phyloP scores from a whole-genome alignment of 2,888 invertebrate genomes.

The Elegia similella region DNA sequence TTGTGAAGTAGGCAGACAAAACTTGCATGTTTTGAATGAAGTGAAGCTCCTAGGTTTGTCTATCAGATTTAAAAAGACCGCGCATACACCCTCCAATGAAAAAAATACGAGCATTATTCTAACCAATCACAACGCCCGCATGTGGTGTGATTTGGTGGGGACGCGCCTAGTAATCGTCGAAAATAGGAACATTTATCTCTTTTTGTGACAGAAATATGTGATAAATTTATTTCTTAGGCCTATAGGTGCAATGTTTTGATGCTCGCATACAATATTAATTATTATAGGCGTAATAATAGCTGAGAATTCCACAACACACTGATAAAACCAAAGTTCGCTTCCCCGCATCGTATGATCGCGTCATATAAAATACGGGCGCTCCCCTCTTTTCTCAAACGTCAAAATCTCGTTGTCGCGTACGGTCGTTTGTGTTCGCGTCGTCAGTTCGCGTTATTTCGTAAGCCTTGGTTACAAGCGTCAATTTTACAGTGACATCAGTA shows the following conservation, averaged over 20 bases:
- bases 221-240: conserved; percentile 30
- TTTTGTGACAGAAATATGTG: conserved; percentile 46
- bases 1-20: no score
- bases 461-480: conserved; percentile 59
- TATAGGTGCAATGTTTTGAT: conserved; percentile 27
- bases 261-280: conserved; percentile 32
- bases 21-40: no score
- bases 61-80: conserved; percentile 47
- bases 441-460: conserved; percentile 62
- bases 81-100: conserved; percentile 54
- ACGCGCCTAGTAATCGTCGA: conserved; percentile 49
- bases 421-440: conserved; percentile 50
- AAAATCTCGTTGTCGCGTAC: conserved; percentile 57
- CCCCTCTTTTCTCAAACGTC: conserved; percentile 74
- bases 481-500: conserved; percentile 59
- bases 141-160: conserved; percentile 77
- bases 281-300: conserved; percentile 38
- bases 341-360: conserved; percentile 76
- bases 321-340: conserved; percentile 62
- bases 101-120: conserved; percentile 30
- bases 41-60: not conserved
- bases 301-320: conserved; percentile 40
- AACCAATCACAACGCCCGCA: conserved; percentile 62
- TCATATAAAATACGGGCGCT: conserved; percentile 70
- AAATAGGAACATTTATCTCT: conserved; percentile 31